Conservation (phyloP, 2,113 vertebrate species). For the Ivindomyrus marchei region DNA sequence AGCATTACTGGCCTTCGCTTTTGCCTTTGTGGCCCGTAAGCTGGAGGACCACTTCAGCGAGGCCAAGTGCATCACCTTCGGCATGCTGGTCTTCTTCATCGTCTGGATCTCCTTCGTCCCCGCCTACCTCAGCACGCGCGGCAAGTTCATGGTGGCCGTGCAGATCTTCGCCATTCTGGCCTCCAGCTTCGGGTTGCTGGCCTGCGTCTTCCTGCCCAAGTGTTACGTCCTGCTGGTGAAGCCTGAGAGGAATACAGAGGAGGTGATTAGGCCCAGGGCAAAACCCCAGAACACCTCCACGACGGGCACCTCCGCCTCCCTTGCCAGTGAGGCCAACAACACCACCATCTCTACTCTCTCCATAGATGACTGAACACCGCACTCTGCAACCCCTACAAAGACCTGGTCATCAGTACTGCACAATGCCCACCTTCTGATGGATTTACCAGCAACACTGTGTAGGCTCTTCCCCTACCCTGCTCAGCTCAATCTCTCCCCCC, state of each 20-base stretch:
- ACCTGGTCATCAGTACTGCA: neutral
- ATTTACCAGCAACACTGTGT: neutral
- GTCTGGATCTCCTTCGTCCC: constrained; percentile 81
- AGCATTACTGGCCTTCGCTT: constrained; percentile 67
- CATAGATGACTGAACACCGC: constrained; percentile 46
- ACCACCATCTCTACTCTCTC: constrained; percentile 51
- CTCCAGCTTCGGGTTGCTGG: constrained; percentile 74
- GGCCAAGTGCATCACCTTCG: constrained; percentile 72
- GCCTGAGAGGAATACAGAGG: constrained; percentile 68
- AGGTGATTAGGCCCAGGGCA: constrained; percentile 57
- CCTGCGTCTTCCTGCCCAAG: constrained; percentile 74
- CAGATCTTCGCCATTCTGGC: constrained; percentile 82
- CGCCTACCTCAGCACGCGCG: constrained; percentile 77
- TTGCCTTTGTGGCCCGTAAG: constrained; percentile 64
- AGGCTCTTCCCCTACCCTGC: neutral
- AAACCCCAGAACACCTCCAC: constrained; percentile 52
- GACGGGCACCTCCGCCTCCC: constrained; percentile 64
- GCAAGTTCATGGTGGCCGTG: constrained; percentile 80
- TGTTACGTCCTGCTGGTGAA: constrained; percentile 74
- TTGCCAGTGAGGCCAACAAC: constrained; percentile 51
- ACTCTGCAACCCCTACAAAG: neutral
- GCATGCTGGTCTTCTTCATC: constrained; percentile 79
- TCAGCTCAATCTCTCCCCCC: too few species aligned
- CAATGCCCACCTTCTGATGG: neutral
- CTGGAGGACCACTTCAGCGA: constrained; percentile 75